A percentile compares a stretch with the other conserved stretches of the same genome.
These are phyloP conservation scores for Clarias fuscus DNA, from an alignment of 2,797 vertebrate species.

Conservation along the genomic window DNA sequence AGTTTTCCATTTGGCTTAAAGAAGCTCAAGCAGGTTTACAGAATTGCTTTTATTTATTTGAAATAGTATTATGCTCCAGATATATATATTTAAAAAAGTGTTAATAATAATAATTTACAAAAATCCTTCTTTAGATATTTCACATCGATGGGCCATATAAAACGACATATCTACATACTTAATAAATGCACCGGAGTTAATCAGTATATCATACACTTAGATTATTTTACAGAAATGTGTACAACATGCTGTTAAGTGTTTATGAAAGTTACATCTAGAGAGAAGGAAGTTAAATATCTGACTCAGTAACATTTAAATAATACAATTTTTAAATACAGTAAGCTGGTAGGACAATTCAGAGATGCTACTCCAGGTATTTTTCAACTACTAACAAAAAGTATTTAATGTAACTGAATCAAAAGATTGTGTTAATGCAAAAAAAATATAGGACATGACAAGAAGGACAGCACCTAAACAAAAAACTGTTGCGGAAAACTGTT, in stretches of 20 bases:
- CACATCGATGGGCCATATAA: not conserved
- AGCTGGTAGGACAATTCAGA: not conserved
- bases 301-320: not conserved
- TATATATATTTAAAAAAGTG: too few relatives aligned
- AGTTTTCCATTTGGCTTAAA: not conserved
- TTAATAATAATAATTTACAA: not conserved
- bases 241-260: not conserved
- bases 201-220: not conserved
- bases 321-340: not conserved
- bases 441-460: not conserved
- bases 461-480: not conserved
- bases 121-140: not conserved
- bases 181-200: not conserved
- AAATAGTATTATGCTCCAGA: not conserved
- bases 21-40: not conserved
- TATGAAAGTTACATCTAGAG: not conserved
- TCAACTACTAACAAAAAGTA: not conserved
- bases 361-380: not conserved
- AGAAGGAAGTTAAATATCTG: not conserved
- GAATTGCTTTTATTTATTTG: not conserved
- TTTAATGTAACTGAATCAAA: constrained; percentile 2
- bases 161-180: not conserved
- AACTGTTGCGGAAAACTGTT: not conserved
- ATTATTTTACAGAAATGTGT: not conserved
- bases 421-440: not conserved